These are phyloP conservation scores for Drosophila rubida DNA, from an alignment of 2,888 invertebrate species.

Conservation along the genomic window DNA sequence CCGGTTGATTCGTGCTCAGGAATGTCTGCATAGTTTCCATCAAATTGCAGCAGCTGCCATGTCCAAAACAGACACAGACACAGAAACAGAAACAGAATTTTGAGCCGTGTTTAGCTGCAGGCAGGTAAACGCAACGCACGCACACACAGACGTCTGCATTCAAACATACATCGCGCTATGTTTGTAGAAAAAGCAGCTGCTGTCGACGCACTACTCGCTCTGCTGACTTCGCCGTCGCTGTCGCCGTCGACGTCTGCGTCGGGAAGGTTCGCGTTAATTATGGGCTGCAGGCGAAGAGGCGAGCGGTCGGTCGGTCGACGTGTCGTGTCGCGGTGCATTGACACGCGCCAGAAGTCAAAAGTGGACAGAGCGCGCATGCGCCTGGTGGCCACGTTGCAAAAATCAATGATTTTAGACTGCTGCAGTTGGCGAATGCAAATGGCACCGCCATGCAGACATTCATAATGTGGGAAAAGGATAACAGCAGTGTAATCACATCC, in stretches of 20 bases:
- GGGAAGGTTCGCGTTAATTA: conserved; percentile 53
- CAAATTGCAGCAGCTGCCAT: conserved; percentile 39
- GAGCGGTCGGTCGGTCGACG: conserved; percentile 5
- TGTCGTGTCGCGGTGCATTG: conserved; percentile 70
- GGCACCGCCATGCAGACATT: not conserved
- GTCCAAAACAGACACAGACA: conserved; percentile 6
- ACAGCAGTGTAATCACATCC: conserved; percentile 38
- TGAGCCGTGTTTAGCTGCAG: conserved; percentile 32
- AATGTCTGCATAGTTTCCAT: conserved; percentile 9
- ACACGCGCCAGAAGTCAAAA: conserved; percentile 66
- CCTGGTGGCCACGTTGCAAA: conserved; percentile 4
- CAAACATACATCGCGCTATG: conserved; percentile 17
- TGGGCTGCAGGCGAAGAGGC: conserved; percentile 25
- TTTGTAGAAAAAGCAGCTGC: conserved; percentile 18
- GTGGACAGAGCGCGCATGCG: conserved; percentile 69
- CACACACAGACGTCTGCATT: not conserved
- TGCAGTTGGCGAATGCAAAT: conserved; percentile 28
- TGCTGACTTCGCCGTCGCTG: conserved; percentile 31
- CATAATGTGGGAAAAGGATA: conserved; percentile 59
- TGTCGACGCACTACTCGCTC: too few species aligned
- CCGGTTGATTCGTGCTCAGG: not conserved
- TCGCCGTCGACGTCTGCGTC: conserved; percentile 42
- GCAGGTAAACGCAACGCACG: conserved; percentile 47
- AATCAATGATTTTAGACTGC: conserved; percentile 72
- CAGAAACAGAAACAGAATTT: conserved; percentile 13